Conservation (phyloP, 2,113 vertebrate genomes). For the Naja naja region DNA sequence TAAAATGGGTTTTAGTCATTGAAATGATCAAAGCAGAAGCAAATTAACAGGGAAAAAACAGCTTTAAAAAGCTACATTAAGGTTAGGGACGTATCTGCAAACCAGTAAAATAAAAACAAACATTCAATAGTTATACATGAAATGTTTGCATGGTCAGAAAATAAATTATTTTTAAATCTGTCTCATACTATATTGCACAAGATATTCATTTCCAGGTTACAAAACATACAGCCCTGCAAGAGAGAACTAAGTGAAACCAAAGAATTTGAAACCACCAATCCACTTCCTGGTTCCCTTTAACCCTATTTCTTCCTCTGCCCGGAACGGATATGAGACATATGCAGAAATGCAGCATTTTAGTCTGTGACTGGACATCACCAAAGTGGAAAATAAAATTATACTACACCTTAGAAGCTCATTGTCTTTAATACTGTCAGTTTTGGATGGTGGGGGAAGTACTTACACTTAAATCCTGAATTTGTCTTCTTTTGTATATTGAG, state of each 20-base stretch:
- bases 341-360: neutral
- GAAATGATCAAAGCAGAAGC: neutral
- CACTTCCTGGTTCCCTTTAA: neutral
- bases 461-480: neutral
- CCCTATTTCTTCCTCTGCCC: neutral
- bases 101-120: neutral
- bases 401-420: neutral
- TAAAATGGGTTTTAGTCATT: neutral
- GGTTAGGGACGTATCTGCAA: neutral
- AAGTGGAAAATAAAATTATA: neutral
- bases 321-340: neutral
- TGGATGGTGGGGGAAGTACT: neutral
- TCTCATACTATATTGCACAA: neutral
- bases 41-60: neutral
- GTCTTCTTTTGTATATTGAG: neutral
- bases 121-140: neutral
- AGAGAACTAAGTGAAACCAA: neutral
- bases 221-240: neutral
- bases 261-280: neutral
- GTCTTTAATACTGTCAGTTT: neutral
- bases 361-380: too few relatives aligned
- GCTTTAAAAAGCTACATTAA: neutral
- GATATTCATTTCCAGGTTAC: neutral
- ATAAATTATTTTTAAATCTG: neutral
- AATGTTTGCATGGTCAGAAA: neutral